A percentile compares a stretch with the other conserved stretches of the same genome.
Conservation (phyloP, 2,797 vertebrate species). For the Oceanodroma leucorhoa region DNA sequence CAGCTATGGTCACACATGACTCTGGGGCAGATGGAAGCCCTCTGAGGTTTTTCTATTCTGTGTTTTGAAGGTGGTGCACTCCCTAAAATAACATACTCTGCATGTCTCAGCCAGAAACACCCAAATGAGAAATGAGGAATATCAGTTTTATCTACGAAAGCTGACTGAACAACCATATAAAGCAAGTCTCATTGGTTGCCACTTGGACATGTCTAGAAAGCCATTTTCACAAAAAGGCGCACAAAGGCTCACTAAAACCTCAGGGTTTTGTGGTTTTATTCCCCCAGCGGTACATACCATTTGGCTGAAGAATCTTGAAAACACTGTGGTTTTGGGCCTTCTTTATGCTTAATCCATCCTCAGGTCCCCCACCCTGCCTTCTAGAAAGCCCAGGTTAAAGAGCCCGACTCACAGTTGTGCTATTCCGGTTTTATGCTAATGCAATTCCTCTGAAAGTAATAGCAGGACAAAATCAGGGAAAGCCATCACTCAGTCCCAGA, state of each 20-base stretch:
- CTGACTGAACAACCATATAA: background rate
- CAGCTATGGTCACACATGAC: background rate
- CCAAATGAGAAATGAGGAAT: background rate
- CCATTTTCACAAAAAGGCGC: background rate
- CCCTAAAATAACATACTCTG: background rate
- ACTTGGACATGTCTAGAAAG: background rate
- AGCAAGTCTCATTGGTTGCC: background rate
- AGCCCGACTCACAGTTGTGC: background rate
- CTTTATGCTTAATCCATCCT: background rate
- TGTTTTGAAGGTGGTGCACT: background rate
- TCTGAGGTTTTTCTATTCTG: slow-evolving; percentile 12
- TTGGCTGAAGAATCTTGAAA: slow-evolving; percentile 9
- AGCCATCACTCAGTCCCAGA: background rate
- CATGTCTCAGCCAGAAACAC: background rate
- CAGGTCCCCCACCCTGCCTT: background rate
- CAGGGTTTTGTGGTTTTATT: background rate
- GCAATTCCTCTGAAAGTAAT: background rate
- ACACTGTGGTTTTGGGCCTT: background rate
- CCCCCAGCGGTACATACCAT: background rate
- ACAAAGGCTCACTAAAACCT: background rate
- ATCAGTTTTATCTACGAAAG: background rate
- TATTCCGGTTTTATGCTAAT: background rate
- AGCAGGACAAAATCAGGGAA: background rate
- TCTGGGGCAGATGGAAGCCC: background rate
- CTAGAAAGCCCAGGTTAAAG: background rate